Evolutionary conservation across 2,888 invertebrate genomes (phyloP).

Genomic region (Parnassius smintheus): DNA sequence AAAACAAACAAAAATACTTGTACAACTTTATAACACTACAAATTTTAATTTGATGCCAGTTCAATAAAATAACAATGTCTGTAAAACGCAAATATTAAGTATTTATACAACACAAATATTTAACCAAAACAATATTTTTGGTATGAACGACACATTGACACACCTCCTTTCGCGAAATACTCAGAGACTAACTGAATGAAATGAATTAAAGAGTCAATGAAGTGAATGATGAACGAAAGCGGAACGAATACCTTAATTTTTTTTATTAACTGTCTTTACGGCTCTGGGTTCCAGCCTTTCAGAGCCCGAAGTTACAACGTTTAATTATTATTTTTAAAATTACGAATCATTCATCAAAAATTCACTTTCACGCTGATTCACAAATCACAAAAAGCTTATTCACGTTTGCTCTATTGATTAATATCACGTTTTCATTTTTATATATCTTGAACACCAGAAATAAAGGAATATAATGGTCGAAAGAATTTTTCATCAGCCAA

Average conservation of each 20-base stretch:
- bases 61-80: background rate
- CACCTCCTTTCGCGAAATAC: slow-evolving; percentile 37
- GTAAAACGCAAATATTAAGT: slow-evolving; percentile 27
- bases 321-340: too few relatives aligned
- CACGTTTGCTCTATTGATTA: too few relatives aligned
- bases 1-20: slow-evolving; percentile 31
- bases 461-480: too few relatives aligned
- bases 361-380: too few relatives aligned
- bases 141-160: slow-evolving; percentile 28
- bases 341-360: too few relatives aligned
- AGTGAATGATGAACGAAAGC: slow-evolving; percentile 31
- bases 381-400: too few relatives aligned
- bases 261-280: background rate
- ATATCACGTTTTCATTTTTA: too few relatives aligned
- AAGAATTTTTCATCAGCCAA: too few relatives aligned
- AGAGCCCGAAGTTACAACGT: too few relatives aligned
- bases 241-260: slow-evolving; percentile 30
- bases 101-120: background rate
- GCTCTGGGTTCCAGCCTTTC: background rate
- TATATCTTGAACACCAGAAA: too few relatives aligned
- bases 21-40: slow-evolving; percentile 23
- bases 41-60: background rate
- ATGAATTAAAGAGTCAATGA: slow-evolving; percentile 38
- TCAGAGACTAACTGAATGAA: slow-evolving; percentile 47
- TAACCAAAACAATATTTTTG: slow-evolving; percentile 23